Evolutionary conservation across 1,140 invertebrate species (phyloP), one percentile per base, ranked within the genome.

Genomic region (Stratiolaelaps scimitus): DNA sequence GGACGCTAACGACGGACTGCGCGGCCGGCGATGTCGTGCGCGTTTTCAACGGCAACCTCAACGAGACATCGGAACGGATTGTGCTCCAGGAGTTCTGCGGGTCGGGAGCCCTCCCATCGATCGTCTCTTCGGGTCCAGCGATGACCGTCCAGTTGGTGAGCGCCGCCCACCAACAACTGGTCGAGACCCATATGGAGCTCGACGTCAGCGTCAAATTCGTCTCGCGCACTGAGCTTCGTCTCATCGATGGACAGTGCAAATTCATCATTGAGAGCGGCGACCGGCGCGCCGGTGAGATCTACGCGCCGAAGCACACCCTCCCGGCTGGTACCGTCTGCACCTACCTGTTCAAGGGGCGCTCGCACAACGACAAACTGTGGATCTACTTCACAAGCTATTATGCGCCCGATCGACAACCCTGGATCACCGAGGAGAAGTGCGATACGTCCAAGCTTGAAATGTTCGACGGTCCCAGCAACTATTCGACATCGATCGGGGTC

Each of bases 311-410:
- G 34, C 53, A 60, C 53, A 60, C 53, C 1, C 20, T 60, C 73
- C 87, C 88, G 4, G 87, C 89, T 0, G 85, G 89, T 71, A 92
- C 88, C 0, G 88, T 85, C 28, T 92, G 89, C 75, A 90, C 86
- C 20, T 92, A 92, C 75, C 79, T 89, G 13, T 86, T 92, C 75
- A 83, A 86, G 75, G 89, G 88, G 2, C 80, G 83, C 65, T 80
- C 83, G 2, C 86, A 87, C 19, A 88, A 92, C 53, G 53, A 60
- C 53, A 60, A 60, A 26, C 53, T 60, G 53, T 60, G 53, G 53
- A 60, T 60, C 26, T 60, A 60, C 23, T 60, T 60, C 53, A 60
- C 53, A 15, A 60, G 53, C 10, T 60, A 60, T 34, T 60, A 60
- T 34, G 53, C 53, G 26, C 53, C 53, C 13, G 53, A 60, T 10